Percentiles rank a stretch among this genome's conserved stretches.
Evolutionary conservation across 2,113 vertebrate genomes (phyloP).

Genomic region (Octodon degus): DNA sequence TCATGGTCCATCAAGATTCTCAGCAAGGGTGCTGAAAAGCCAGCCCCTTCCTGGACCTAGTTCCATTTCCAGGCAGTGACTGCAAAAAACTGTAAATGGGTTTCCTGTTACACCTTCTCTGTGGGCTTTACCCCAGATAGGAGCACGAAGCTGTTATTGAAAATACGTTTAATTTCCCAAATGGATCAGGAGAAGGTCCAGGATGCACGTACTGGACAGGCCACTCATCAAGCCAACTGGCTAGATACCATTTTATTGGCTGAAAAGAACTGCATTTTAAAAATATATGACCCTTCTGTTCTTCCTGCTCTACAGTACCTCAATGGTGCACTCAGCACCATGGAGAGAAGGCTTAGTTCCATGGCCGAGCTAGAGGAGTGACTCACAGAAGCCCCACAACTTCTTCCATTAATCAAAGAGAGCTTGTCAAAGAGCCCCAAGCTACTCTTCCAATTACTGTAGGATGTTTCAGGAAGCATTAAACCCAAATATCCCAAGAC

Average conservation of each 20-base stretch:
- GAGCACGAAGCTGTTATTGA: background rate
- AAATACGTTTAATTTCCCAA: background rate
- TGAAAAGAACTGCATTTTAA: background rate
- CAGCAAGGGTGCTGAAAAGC: background rate
- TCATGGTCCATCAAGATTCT: background rate
- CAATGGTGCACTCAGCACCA: background rate
- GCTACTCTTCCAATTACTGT: slow-evolving; percentile 65
- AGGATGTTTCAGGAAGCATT: slow-evolving; percentile 55
- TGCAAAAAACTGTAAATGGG: background rate
- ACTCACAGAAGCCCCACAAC: background rate
- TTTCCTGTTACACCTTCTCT: background rate
- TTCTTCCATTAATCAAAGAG: slow-evolving; percentile 65
- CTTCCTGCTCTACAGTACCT: background rate
- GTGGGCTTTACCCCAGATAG: background rate
- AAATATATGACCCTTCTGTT: background rate
- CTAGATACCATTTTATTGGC: background rate
- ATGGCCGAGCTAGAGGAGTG: background rate
- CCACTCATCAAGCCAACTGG: background rate
- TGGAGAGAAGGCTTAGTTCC: background rate
- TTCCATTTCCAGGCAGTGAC: background rate
- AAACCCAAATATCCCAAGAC: slow-evolving; percentile 33
- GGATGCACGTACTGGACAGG: background rate
- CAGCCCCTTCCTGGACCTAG: background rate
- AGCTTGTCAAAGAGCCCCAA: slow-evolving; percentile 53
- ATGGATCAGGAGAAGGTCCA: background rate